Percentiles rank a stretch among this genome's conserved stretches.
These are phyloP conservation scores for Holothuria leucospilota DNA, from an alignment of 53 echinoderm and acorn worm species.

Conservation along the genomic window DNA sequence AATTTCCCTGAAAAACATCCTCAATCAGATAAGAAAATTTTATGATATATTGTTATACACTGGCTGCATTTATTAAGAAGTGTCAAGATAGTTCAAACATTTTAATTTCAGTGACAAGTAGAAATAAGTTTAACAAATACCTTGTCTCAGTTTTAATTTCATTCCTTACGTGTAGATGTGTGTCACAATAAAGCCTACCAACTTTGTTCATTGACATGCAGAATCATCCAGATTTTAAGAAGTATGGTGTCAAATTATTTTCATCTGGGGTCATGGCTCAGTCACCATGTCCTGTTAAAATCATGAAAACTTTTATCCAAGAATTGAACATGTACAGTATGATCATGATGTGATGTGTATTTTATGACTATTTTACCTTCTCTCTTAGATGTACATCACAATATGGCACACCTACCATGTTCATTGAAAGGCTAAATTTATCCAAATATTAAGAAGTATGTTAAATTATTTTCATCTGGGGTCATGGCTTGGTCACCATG, in stretches of 20 bases:
- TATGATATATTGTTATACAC: too few relatives aligned
- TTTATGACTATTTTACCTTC: not conserved
- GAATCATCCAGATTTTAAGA: constrained; percentile 76
- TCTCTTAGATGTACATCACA: constrained; percentile 71
- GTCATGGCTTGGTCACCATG: constrained; percentile 93
- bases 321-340: constrained; percentile 85
- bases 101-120: too few relatives aligned
- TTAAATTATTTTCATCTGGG: constrained; percentile 73
- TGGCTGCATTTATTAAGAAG: too few relatives aligned
- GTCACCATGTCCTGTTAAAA: constrained; percentile 86
- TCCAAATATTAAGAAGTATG: constrained; percentile 75
- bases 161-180: constrained; percentile 52
- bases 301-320: constrained; percentile 72
- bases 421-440: constrained; percentile 92
- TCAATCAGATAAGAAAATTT: too few relatives aligned
- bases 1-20: too few relatives aligned
- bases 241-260: constrained; percentile 37
- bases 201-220: constrained; percentile 97
- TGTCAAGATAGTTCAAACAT: too few relatives aligned
- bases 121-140: not conserved
- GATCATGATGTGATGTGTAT: constrained; percentile 56
- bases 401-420: constrained; percentile 96
- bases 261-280: constrained; percentile 88
- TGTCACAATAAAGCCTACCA: constrained; percentile 82
- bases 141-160: not conserved